Base-by-base conservation (phyloP, 2,113 vertebrate genomes). In the Lycaon pictus region DNA sequence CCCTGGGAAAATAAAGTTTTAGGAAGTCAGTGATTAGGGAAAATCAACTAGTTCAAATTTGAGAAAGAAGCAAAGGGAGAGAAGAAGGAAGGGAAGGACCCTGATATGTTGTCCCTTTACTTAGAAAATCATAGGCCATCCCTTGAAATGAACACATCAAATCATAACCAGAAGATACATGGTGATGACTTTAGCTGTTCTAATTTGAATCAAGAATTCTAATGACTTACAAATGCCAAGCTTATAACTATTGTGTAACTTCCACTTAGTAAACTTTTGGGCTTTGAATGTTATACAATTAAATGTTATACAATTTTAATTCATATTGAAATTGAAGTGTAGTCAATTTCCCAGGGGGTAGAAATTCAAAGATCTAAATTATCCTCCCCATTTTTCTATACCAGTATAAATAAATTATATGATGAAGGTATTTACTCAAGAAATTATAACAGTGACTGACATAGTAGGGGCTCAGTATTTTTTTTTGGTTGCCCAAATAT, bases 181-280 rank as follows among this genome's bases (percentile, higher is more conserved):
- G 7, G 9, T 72, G 19, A 94, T 71, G 5, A 67, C 10, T 56
- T 82, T n/a, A 83, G 74, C 79, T 65, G 0, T 92, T 87, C 53
- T 82, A 20, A 90, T 67, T 60, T 67, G 53, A 84, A 58, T 88
- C 25, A 81, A 88, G 11, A 94, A 91, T 58, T 91, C 37, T 60
- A 74, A 55, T 85, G 27, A 82, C 7, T 93, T 93, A 51, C 4
- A 95, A 94, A 62, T 79, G 48, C 10, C 62, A 25, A 56, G n/a
- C 2, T 37, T 43, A 9, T 87, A 85, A 88, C 16, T 62, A 86
- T 13, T 60, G 13, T 51, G 29, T 87, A 67, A 88, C 5, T 88
- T 96, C 20, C 2, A 81, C 25, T 92, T 89, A 84, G 43, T 86
- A 80, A 95, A 83, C 10, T 53, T 62, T 88, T 89, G 79, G 74